Percentiles rank a stretch among this genome's conserved stretches.
Evolutionary conservation across 2,888 invertebrate species (phyloP).

Genomic region (Platycnemis pennipes): DNA sequence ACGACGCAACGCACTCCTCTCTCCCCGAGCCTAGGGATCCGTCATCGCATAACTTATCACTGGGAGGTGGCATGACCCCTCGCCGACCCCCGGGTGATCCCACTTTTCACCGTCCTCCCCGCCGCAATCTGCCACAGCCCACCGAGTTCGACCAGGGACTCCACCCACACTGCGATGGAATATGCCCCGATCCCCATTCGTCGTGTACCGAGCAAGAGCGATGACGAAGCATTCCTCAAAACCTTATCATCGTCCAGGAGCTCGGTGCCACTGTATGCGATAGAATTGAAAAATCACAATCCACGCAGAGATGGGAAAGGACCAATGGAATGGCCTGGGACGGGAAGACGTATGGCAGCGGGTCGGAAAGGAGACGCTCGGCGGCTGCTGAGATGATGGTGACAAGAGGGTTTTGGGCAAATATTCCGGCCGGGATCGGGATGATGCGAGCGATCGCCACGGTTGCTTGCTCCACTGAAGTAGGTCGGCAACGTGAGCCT

Average conservation of each 20-base stretch:
- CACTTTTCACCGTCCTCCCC: neutral
- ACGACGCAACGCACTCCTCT: neutral
- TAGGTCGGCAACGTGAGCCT: neutral
- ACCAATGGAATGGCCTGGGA: neutral
- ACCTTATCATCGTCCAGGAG: slow-evolving; percentile 51
- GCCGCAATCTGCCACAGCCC: slow-evolving; percentile 13
- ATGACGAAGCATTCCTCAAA: slow-evolving; percentile 22
- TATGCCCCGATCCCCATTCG: neutral
- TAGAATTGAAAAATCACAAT: slow-evolving; percentile 38
- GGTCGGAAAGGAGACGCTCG: neutral
- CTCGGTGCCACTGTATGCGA: slow-evolving; percentile 35
- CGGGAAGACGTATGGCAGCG: neutral
- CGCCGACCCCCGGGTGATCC: neutral
- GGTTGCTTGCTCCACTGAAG: neutral
- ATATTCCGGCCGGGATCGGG: neutral
- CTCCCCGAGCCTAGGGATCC: neutral
- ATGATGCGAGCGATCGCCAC: neutral
- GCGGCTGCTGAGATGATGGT: neutral
- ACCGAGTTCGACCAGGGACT: neutral
- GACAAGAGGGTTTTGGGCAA: neutral
- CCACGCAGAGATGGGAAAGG: neutral
- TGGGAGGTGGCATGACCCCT: neutral
- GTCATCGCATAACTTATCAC: neutral
- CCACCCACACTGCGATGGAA: neutral
- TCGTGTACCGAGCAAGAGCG: slow-evolving; percentile 45